Evolutionary conservation across 2,888 invertebrate genomes (phyloP).

Genomic region (Caenorhabditis doughertyi): DNA sequence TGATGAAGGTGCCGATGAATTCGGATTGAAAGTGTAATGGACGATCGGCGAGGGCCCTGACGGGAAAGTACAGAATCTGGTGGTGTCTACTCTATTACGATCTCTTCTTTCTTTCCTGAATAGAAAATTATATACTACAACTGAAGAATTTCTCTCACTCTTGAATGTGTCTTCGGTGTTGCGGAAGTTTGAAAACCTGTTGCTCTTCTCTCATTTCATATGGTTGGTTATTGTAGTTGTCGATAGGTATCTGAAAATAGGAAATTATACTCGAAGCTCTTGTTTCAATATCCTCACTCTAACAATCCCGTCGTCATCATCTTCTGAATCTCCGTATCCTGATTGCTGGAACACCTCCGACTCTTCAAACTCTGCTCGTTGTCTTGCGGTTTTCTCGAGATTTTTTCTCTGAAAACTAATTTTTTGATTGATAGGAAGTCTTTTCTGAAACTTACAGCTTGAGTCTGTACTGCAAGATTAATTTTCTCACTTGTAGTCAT

Average conservation of each 20-base stretch:
- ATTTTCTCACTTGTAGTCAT: neutral
- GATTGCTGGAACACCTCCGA: neutral
- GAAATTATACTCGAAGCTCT: too few species aligned
- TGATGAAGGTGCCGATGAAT: neutral
- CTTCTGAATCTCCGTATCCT: conserved; percentile 33
- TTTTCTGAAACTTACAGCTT: conserved; percentile 3
- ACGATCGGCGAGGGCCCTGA: too few species aligned
- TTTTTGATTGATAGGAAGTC: neutral
- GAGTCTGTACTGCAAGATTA: neutral
- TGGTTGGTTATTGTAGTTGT: too few species aligned
- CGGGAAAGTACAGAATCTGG: too few species aligned
- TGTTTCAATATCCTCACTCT: neutral
- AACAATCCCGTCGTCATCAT: conserved; percentile 15
- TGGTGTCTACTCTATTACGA: too few species aligned
- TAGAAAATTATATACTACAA: too few species aligned
- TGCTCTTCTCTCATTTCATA: too few species aligned
- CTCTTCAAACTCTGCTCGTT: neutral
- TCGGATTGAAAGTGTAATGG: neutral
- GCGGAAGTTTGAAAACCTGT: too few species aligned
- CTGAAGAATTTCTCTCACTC: too few species aligned
- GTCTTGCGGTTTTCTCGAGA: neutral
- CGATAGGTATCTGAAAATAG: too few species aligned
- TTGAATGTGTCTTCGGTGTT: too few species aligned
- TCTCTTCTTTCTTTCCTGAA: too few species aligned
- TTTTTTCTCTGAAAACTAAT: conserved; percentile 1